Percentiles rank a stretch among this genome's conserved stretches.
phyloP scores from a whole-genome alignment of 2,888 invertebrate species.

The Pristionchus maxplancki region DNA sequence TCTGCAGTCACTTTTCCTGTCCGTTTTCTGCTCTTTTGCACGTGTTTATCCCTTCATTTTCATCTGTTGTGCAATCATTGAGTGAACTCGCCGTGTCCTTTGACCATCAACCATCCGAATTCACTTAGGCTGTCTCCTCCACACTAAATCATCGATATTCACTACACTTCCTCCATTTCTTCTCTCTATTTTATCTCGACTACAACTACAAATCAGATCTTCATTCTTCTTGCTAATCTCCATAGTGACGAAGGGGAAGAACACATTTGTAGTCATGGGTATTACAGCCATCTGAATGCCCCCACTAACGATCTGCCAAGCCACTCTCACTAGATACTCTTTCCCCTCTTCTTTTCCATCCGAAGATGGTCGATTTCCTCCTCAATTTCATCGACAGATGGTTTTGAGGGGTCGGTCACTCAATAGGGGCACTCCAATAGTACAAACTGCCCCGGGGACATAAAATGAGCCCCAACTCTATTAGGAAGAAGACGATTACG shows the following conservation, averaged over 20 bases:
- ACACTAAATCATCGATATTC: background rate
- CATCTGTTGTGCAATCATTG: conserved; percentile 8
- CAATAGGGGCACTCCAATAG: background rate
- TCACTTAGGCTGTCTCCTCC: background rate
- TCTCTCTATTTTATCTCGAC: background rate
- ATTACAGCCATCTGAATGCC: background rate
- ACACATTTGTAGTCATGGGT: conserved; percentile 27
- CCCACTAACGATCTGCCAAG: background rate
- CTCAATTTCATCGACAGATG: conserved; percentile 34
- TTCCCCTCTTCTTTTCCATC: background rate
- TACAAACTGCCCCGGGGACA: conserved; percentile 26
- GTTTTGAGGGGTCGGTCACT: background rate
- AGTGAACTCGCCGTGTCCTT: background rate
- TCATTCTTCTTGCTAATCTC: background rate
- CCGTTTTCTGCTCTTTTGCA: background rate
- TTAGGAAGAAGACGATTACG: conserved; percentile 11
- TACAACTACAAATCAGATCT: background rate
- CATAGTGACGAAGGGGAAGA: conserved; percentile 5
- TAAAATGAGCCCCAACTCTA: conserved; percentile 13
- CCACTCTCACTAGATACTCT: background rate
- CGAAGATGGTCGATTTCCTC: background rate
- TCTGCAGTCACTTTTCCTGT: background rate
- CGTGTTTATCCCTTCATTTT: background rate
- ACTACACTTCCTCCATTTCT: background rate
- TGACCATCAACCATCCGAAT: background rate